Percentiles rank a stretch among this genome's conserved stretches.
These are phyloP conservation scores for Iguana delicatissima DNA, from an alignment of 2,797 vertebrate genomes.

Conservation along the genomic window DNA sequence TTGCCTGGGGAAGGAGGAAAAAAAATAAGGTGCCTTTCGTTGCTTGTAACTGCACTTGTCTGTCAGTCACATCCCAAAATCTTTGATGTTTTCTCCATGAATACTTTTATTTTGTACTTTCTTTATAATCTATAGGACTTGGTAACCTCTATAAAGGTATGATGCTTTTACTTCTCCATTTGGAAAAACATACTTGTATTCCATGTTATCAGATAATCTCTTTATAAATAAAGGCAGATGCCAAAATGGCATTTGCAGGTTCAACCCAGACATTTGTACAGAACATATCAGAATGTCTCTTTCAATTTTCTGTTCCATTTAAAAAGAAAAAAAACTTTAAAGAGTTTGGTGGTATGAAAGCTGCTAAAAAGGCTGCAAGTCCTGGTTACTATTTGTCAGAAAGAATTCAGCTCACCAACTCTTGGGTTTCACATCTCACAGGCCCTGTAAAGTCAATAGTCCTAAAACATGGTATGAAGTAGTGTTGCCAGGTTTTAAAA, in stretches of 20 bases:
- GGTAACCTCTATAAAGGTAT: neutral
- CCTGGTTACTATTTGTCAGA: neutral
- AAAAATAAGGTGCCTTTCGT: constrained; percentile 25
- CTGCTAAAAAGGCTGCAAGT: neutral
- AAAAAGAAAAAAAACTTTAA: too few relatives aligned
- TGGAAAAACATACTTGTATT: neutral
- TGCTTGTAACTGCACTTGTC: neutral
- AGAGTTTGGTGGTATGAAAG: neutral
- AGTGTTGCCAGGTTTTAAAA: too few relatives aligned
- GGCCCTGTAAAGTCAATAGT: neutral
- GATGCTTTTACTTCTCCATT: neutral
- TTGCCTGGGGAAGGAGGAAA: constrained; percentile 41
- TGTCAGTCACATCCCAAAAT: neutral
- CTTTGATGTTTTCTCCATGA: neutral
- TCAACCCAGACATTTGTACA: too few relatives aligned
- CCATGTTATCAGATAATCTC: neutral
- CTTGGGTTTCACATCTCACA: neutral
- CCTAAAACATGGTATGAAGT: neutral
- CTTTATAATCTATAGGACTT: neutral
- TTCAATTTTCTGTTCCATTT: neutral
- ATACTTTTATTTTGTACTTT: neutral
- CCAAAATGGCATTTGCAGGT: neutral
- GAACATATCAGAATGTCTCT: neutral
- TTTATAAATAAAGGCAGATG: neutral
- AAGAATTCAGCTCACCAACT: neutral